Conservation (phyloP, 2,113 vertebrate genomes). For the Peucedramus taeniatus region DNA sequence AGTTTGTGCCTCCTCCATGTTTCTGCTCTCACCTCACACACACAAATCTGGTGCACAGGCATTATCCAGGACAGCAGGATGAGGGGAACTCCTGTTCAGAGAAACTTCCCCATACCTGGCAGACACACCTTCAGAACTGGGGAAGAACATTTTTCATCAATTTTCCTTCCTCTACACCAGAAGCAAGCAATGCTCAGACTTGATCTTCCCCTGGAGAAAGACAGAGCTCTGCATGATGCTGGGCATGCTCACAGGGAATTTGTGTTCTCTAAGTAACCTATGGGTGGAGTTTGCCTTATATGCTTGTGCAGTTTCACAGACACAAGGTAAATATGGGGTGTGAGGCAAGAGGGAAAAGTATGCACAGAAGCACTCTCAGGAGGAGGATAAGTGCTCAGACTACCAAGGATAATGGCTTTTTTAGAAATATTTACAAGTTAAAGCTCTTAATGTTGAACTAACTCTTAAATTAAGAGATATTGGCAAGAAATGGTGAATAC, state of each 20-base stretch:
- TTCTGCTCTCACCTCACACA: background rate
- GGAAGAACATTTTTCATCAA: background rate
- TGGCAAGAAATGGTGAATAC: background rate
- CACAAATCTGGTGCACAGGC: rapidly evolving
- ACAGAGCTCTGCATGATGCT: background rate
- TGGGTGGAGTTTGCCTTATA: background rate
- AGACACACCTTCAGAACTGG: rapidly evolving
- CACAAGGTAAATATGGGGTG: background rate
- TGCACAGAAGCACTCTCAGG: background rate
- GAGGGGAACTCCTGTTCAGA: background rate
- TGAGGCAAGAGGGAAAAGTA: background rate
- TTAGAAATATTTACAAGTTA: background rate
- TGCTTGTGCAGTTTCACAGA: background rate
- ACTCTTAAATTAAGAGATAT: background rate
- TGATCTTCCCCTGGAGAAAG: background rate
- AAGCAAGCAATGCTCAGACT: background rate
- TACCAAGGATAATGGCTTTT: background rate
- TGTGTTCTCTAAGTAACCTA: background rate
- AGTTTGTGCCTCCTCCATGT: background rate
- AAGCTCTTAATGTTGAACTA: background rate
- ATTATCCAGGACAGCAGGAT: background rate
- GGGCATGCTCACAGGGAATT: background rate
- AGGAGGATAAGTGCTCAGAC: background rate
- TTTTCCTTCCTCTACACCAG: background rate
- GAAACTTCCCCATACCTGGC: background rate